Base-by-base conservation (phyloP, 2,113 vertebrate genomes). In the Hippocampus zosterae region DNA sequence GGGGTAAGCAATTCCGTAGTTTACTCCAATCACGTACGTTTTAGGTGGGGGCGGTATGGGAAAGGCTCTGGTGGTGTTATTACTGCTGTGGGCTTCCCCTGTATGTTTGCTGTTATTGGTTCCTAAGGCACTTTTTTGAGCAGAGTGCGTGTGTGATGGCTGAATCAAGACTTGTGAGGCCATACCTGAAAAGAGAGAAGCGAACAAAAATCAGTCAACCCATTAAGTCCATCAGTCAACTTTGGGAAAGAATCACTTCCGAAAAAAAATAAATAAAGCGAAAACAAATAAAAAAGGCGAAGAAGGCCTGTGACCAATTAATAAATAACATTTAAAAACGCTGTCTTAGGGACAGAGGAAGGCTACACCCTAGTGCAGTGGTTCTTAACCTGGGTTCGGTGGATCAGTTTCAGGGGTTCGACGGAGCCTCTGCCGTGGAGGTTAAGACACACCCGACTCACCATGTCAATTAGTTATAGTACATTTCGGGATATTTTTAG, bases 131-230 rank as follows among this genome's bases (percentile, higher is more conserved):
- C 97, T 98, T 96, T 93, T 96, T 92, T 96, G 95, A 92, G 94
- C 94, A 94, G 97, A 94, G 96, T 96, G 96, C 95, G 95, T 92
- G 88, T 97, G 95, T 82, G 95, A 93, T 95, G 96, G 95, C 91
- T 94, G 96, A 86, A 96, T 92, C 94, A 96, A 95, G 90, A 98
- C 95, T 93, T 98, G 94, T 95, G 94, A 97, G 95, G 95, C 96
- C 97, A 98, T 98, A 94, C 97, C 96, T 98, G 74, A 46, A 79
- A 46, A 74, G 60, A 25, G 1, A 81, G 10, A 72, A 29, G 48
- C 13, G 7, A 70, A 10, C 44, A 74, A 81, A 67, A 11, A 69
- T 1, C 69, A 29, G 27, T 0, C 23, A n/a, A n/a, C n/a, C 74
- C 10, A 5, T 57, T 46, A 27, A 65, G n/a, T 33, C 25, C 15